Percentiles rank a stretch among this genome's conserved stretches.
phyloP scores from a whole-genome alignment of 2,888 invertebrate species.

The Oscheius sp. region DNA sequence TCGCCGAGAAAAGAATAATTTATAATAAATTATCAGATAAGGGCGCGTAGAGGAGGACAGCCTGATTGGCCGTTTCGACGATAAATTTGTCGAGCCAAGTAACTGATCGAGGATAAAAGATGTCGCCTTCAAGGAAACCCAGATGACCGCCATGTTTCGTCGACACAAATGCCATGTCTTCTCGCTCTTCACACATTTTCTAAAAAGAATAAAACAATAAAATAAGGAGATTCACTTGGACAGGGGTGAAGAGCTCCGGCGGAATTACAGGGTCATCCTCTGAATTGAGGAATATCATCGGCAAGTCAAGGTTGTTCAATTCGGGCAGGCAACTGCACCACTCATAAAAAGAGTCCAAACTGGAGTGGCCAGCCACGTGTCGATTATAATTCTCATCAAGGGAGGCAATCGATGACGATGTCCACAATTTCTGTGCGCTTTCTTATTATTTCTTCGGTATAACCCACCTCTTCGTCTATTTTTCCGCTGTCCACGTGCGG shows the following conservation, averaged over 20 bases:
- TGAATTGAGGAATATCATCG: constrained; percentile 91
- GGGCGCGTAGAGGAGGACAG: not conserved
- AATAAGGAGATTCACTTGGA: constrained; percentile 67
- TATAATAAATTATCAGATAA: not conserved
- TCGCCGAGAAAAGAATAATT: constrained; percentile 61
- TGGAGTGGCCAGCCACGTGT: constrained; percentile 38
- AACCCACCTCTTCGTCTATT: constrained; percentile 77
- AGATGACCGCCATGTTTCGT: constrained; percentile 92
- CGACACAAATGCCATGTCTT: constrained; percentile 81
- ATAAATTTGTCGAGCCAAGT: constrained; percentile 88
- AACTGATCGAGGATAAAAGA: constrained; percentile 86
- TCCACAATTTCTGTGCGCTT: constrained; percentile 79
- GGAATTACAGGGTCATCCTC: constrained; percentile 92
- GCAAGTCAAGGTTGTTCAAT: constrained; percentile 75
- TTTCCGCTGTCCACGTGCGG: constrained; percentile 60
- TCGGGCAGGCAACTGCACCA: constrained; percentile 77
- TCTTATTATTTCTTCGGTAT: no score
- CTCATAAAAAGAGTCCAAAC: constrained; percentile 81
- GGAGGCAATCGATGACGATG: constrained; percentile 87
- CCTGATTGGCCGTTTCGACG: constrained; percentile 28
- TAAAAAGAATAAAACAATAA: constrained; percentile 21
- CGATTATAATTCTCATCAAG: constrained; percentile 88
- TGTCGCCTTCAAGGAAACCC: constrained; percentile 89
- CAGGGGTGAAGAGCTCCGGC: constrained; percentile 81
- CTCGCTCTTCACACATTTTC: constrained; percentile 46